A percentile compares a stretch with the other conserved stretches of the same genome.
Conservation (phyloP, 2,113 vertebrate species). For the Elachura formosa region DNA sequence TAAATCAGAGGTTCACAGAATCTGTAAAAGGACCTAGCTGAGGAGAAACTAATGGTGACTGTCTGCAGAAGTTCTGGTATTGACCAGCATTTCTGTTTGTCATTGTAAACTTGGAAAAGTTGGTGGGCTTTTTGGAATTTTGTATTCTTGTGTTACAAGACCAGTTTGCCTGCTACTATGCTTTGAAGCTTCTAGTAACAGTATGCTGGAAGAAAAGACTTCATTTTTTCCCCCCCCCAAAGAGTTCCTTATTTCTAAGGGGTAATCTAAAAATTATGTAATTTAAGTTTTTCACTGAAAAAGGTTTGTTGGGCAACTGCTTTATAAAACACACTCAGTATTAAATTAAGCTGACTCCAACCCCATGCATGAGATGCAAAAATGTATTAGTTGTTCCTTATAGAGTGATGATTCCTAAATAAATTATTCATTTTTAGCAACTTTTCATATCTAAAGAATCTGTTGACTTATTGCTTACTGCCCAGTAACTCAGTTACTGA, state of each 20-base stretch:
- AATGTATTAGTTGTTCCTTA: not conserved
- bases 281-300: not conserved
- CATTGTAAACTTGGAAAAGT: not conserved
- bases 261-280: not conserved
- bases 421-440: not conserved
- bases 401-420: not conserved
- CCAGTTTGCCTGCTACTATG: not conserved
- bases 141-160: not conserved
- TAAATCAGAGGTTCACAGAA: not conserved
- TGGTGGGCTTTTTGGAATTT: not conserved
- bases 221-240: not conserved
- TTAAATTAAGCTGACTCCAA: not conserved
- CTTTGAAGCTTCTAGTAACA: not conserved
- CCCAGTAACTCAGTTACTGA: not conserved
- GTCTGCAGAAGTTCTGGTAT: not conserved
- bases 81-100: not conserved
- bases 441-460: not conserved
- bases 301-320: not conserved
- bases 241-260: not conserved
- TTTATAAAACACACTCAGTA: accelerated
- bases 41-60: not conserved
- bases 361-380: not conserved
- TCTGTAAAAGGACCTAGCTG: not conserved
- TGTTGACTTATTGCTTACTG: accelerated
- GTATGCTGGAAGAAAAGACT: not conserved